Conservation (phyloP, 2,888 invertebrate species). For the Podabrus alpinus region DNA sequence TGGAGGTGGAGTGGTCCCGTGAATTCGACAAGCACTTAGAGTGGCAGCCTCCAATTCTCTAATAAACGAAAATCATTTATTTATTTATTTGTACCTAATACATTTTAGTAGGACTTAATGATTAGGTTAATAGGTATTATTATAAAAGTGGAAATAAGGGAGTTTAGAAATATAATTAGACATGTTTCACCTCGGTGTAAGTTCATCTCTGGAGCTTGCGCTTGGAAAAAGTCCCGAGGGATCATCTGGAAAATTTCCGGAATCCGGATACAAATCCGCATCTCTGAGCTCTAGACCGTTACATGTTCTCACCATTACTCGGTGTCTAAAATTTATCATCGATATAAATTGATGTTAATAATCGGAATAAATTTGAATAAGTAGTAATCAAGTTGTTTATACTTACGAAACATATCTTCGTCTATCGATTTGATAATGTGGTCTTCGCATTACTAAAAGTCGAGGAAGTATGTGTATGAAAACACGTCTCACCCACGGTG, state of each 20-base stretch:
- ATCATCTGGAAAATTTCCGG: constrained; percentile 51
- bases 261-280: constrained; percentile 48
- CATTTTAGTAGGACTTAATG: too few relatives aligned
- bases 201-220: constrained; percentile 61
- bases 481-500: constrained; percentile 93
- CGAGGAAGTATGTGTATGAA: constrained; percentile 96
- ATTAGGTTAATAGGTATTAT: background rate
- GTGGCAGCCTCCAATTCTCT: constrained; percentile 63
- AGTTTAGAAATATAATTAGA: background rate
- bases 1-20: constrained; percentile 65
- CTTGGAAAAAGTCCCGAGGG: constrained; percentile 61
- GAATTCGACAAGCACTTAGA: constrained; percentile 62
- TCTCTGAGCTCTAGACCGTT: constrained; percentile 77
- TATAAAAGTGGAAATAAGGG: background rate
- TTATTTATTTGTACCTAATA: background rate
- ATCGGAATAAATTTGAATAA: background rate
- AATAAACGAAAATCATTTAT: constrained; percentile 19
- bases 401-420: constrained; percentile 55
- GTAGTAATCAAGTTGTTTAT: background rate
- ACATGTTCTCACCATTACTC: constrained; percentile 77
- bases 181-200: constrained; percentile 58
- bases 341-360: constrained; percentile 12
- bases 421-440: constrained; percentile 67
- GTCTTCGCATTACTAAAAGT: constrained; percentile 89
- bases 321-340: constrained; percentile 50